Conservation (phyloP, 2,113 vertebrate species). For the Psephotus haematonotus region DNA sequence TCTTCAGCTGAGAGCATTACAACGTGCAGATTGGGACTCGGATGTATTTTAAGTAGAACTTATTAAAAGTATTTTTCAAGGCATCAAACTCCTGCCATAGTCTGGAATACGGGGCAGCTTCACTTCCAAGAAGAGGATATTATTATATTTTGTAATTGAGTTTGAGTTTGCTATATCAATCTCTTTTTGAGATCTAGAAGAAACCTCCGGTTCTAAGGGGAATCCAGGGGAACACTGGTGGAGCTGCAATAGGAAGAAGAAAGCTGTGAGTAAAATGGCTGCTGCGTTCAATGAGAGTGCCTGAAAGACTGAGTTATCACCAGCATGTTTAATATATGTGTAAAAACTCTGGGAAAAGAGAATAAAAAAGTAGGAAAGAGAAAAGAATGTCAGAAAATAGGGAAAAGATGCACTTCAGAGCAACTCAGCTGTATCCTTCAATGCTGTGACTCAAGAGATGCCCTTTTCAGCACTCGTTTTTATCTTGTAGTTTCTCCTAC, state of each 20-base stretch:
- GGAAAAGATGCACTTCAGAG: neutral
- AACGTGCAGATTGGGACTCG: neutral
- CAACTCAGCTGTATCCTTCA: neutral
- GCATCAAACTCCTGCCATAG: constrained; percentile 40
- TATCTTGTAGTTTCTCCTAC: neutral
- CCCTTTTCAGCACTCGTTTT: neutral
- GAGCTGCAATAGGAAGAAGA: constrained; percentile 30
- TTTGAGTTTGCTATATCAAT: constrained; percentile 67
- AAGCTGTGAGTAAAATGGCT: neutral
- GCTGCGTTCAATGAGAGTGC: constrained; percentile 12
- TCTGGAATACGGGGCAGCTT: constrained; percentile 54
- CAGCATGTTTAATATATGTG: neutral
- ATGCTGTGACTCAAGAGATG: neutral
- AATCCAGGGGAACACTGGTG: constrained; percentile 53
- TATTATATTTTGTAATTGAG: constrained; percentile 61
- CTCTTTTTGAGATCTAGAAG: constrained; percentile 71
- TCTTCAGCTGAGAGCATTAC: neutral
- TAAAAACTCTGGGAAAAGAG: neutral
- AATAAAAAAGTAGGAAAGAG: neutral
- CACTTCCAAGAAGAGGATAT: constrained; percentile 73
- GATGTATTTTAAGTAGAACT: neutral
- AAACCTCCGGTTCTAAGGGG: constrained; percentile 71
- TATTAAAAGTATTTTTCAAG: constrained; percentile 10
- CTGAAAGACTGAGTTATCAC: constrained; percentile 35
- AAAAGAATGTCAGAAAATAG: neutral